Evolutionary conservation across 2,888 invertebrate species (phyloP).

Genomic region (Zaprionus obscuricornis): DNA sequence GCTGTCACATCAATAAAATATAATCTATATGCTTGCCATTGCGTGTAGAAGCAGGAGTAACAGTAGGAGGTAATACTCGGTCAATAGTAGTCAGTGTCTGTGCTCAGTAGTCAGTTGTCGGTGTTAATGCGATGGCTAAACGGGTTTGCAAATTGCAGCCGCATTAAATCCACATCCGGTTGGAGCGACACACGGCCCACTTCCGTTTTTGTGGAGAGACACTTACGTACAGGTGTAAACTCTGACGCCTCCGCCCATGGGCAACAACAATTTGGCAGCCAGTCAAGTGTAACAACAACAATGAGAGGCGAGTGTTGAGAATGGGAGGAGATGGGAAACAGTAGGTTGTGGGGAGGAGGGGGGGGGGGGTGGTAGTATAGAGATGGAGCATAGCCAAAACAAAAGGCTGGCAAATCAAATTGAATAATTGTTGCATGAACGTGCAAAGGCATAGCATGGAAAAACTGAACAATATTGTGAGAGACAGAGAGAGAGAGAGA

Average conservation of each 20-base stretch:
- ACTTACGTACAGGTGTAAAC: slow-evolving; percentile 62
- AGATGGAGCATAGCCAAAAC: slow-evolving; percentile 27
- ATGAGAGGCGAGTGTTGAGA: slow-evolving; percentile 14
- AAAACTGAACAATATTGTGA: too few relatives aligned
- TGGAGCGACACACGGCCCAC: slow-evolving; percentile 28
- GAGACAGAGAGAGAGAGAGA: slow-evolving; percentile 15
- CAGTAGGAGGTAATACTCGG: background rate
- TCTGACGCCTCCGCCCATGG: slow-evolving; percentile 61
- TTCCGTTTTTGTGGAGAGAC: slow-evolving; percentile 57
- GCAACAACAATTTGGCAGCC: slow-evolving; percentile 72
- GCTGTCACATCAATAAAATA: slow-evolving; percentile 44
- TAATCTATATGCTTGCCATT: slow-evolving; percentile 20
- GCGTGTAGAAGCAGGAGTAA: background rate
- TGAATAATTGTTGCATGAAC: slow-evolving; percentile 74
- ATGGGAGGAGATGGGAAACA: too few relatives aligned
- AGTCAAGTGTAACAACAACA: slow-evolving; percentile 71
- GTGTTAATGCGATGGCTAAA: slow-evolving; percentile 61
- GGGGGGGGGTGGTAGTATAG: background rate
- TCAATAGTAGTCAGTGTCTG: too few relatives aligned
- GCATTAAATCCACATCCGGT: slow-evolving; percentile 73
- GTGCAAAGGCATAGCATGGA: slow-evolving; percentile 7
- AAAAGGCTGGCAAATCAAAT: slow-evolving; percentile 65
- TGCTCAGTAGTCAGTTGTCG: slow-evolving; percentile 5
- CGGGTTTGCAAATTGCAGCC: slow-evolving; percentile 67
- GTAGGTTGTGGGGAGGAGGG: too few relatives aligned